phyloP scores from a whole-genome alignment of 2,113 vertebrate genomes.

The Tyto alba region DNA sequence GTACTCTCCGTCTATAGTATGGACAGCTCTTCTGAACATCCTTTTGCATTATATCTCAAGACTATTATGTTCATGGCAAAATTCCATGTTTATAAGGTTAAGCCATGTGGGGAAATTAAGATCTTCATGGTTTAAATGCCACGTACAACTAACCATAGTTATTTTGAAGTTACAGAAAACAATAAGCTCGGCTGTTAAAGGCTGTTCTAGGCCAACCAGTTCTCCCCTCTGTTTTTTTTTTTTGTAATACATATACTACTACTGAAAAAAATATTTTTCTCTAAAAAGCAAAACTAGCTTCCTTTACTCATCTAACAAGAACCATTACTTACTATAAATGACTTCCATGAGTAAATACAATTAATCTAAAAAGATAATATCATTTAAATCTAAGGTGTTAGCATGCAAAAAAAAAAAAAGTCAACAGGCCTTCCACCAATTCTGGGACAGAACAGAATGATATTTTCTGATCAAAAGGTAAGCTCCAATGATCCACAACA shows the following conservation, averaged over 20 bases:
- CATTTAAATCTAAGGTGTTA: not conserved
- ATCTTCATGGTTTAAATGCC: not conserved
- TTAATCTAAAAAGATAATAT: not conserved
- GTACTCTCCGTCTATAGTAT: not conserved
- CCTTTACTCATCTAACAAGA: not conserved
- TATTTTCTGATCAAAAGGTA: not conserved
- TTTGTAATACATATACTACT: not conserved
- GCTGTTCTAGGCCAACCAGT: not conserved
- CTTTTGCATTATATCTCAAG: not conserved
- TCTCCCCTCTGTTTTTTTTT: not conserved
- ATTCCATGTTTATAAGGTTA: slow-evolving; percentile 27
- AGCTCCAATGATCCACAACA: not conserved
- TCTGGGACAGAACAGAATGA: not conserved
- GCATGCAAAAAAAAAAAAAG: not conserved
- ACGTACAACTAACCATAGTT: not conserved
- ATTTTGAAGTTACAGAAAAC: not conserved
- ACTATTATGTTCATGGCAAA: not conserved
- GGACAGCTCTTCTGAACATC: not conserved
- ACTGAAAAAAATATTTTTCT: not conserved
- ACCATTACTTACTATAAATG: not conserved
- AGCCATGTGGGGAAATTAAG: not conserved
- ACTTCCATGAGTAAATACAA: not conserved
- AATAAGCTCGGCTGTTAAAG: not conserved
- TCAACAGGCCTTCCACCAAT: not conserved
- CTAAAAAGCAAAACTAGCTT: not conserved